Percentiles rank a stretch among this genome's conserved stretches.
Evolutionary conservation across 2,888 invertebrate species (phyloP).

Genomic region (Bombyx huttoni): DNA sequence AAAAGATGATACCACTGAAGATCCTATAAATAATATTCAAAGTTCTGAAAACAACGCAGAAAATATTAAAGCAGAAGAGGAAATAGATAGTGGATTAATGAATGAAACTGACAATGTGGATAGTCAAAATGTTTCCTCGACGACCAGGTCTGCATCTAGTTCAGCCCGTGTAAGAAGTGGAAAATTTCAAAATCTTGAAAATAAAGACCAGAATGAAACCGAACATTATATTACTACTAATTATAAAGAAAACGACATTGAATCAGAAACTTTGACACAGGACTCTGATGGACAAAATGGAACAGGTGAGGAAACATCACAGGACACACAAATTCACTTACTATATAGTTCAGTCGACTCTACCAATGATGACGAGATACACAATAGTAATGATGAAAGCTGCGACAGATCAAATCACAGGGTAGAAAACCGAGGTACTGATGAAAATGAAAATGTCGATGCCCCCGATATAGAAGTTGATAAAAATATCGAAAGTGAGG

Average conservation of each 20-base stretch:
- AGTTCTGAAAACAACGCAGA: slow-evolving; percentile 6
- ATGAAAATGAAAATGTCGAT: slow-evolving; percentile 5
- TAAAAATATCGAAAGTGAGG: slow-evolving; percentile 4
- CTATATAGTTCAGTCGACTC: slow-evolving; percentile 3
- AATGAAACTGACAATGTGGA: not conserved
- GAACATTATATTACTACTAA: slow-evolving; percentile 1
- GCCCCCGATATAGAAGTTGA: slow-evolving; percentile 1
- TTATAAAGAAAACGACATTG: not conserved
- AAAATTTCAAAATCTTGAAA: not conserved
- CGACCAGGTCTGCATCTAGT: not conserved
- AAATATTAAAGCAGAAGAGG: slow-evolving; percentile 10
- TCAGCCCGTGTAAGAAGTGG: not conserved
- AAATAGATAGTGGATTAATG: slow-evolving; percentile 9
- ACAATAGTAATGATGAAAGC: not conserved
- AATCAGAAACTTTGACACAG: slow-evolving; percentile 9
- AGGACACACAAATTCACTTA: not conserved
- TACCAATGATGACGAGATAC: not conserved
- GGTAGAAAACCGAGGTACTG: not conserved
- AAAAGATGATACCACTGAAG: slow-evolving; percentile 9
- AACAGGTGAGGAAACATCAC: slow-evolving; percentile 1
- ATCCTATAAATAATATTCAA: slow-evolving; percentile 7
- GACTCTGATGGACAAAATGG: slow-evolving; percentile 4
- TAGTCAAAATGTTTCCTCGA: not conserved
- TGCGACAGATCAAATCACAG: slow-evolving; percentile 4
- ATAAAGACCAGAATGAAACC: slow-evolving; percentile 1